Evolutionary conservation across 2,113 vertebrate genomes (phyloP).

Genomic region (Oenanthe oenanthe): DNA sequence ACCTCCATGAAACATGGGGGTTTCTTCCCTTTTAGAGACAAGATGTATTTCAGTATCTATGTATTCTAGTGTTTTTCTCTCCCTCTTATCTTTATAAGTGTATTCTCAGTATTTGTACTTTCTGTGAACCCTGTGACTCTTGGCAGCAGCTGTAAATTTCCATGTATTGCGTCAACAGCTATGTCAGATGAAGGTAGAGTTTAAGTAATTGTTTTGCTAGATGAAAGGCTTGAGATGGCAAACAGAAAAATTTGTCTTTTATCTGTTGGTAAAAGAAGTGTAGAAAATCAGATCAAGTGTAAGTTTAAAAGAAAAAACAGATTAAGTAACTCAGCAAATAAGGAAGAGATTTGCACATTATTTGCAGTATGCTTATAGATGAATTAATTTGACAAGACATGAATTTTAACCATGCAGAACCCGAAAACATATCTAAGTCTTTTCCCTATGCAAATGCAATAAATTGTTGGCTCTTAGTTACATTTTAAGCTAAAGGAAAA

Average conservation of each 20-base stretch:
- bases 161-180: not conserved
- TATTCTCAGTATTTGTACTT: not conserved
- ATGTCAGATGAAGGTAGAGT: not conserved
- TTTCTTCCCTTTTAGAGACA: not conserved
- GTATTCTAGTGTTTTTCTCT: not conserved
- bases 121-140: not conserved
- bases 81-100: not conserved
- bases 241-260: slow-evolving; percentile 28
- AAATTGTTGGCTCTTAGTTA: not conserved
- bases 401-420: not conserved
- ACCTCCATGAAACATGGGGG: not conserved
- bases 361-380: not conserved
- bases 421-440: not conserved
- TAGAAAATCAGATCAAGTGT: not conserved
- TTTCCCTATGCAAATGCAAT: not conserved
- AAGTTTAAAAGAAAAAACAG: not conserved
- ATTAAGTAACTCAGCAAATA: slow-evolving; percentile 32
- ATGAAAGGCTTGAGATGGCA: not conserved
- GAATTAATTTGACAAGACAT: not conserved
- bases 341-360: not conserved
- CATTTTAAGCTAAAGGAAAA: slow-evolving; percentile 22
- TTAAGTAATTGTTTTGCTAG: slow-evolving; percentile 24
- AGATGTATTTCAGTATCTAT: not conserved
- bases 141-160: slow-evolving; percentile 6
- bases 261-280: not conserved